Base-by-base conservation (phyloP, 1,140 invertebrate genomes). In the Trypoxylus dichotomus region DNA sequence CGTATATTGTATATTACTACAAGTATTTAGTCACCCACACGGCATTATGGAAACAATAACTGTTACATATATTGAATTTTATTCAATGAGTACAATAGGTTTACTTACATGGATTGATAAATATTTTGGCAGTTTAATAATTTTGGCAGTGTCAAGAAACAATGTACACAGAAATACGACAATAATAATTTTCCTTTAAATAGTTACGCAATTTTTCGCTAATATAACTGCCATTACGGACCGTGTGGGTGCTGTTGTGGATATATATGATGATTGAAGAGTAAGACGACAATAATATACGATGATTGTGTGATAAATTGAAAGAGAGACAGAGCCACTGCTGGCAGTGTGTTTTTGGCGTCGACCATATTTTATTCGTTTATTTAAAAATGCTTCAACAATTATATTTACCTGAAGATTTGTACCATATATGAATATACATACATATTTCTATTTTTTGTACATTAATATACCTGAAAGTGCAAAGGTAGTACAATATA, bases 291-390 rank as follows among this genome's bases (percentile, higher is more conserved):
- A 79, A 81, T 80, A 76, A 81, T 76, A 71, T 75, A 79, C 78
- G 32, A 80, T 80, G 80, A 79, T 74, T 78, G 71, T 75, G 27
- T 68, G 60, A 68, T 24, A 68, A 68, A 68, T 25, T 24, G 60
- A 68, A 68, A 74, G 77, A 83, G 84, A 85, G 84, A 85, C 84
- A 85, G 84, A 83, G 83, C 82, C 84, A 84, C 83, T 83, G 82
- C 79, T 83, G 83, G 83, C 83, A 85, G 84, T 85, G 83, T 81
- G 74, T 76, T 79, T 68, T 79, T 74, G 77, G 76, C 73, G 79
- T 75, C 79, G 71, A 78, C 79, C 63, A 76, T 58, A 15, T 68
- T 27, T 68, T 68, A 27, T 68, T 68, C 27, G 27, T 68, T 76
- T 8, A 73, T 71, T 68, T 74, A 72, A 77, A 54, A 32, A 75